These are phyloP conservation scores for Drosophila eohydei DNA, from an alignment of 2,888 invertebrate genomes.

Conservation along the genomic window DNA sequence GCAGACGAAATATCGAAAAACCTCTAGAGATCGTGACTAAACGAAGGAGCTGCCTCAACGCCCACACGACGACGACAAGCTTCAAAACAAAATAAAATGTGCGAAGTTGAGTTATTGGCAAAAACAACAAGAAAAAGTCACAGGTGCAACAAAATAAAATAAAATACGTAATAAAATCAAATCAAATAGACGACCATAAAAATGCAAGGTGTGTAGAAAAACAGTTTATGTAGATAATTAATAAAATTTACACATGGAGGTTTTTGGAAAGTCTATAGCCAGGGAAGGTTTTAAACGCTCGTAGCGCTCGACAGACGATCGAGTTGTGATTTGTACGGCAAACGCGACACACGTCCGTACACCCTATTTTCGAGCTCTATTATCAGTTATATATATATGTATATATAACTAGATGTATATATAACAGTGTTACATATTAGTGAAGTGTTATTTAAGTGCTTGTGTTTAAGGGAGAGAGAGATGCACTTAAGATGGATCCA, in stretches of 20 bases:
- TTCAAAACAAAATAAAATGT: slow-evolving; percentile 28
- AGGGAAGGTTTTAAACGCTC: slow-evolving; percentile 70
- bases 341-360: slow-evolving; percentile 68
- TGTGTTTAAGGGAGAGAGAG: background rate
- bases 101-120: slow-evolving; percentile 54
- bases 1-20: slow-evolving; percentile 14
- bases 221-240: slow-evolving; percentile 70
- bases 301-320: slow-evolving; percentile 55
- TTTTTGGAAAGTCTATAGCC: slow-evolving; percentile 71
- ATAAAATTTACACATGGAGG: slow-evolving; percentile 76
- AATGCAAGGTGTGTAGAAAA: slow-evolving; percentile 75
- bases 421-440: slow-evolving; percentile 6
- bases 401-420: background rate
- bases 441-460: slow-evolving; percentile 8
- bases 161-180: slow-evolving; percentile 56
- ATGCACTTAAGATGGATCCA: slow-evolving; percentile 74
- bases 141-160: slow-evolving; percentile 55
- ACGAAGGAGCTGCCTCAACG: slow-evolving; percentile 55
- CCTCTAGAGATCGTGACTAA: slow-evolving; percentile 66
- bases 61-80: slow-evolving; percentile 46
- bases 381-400: slow-evolving; percentile 11
- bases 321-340: slow-evolving; percentile 76
- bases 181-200: slow-evolving; percentile 70
- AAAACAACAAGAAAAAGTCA: slow-evolving; percentile 16
- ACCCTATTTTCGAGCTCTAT: slow-evolving; percentile 11